A percentile compares a stretch with the other conserved stretches of the same genome.
phyloP scores from a whole-genome alignment of 2,888 invertebrate species.

The Heliconius hortense region DNA sequence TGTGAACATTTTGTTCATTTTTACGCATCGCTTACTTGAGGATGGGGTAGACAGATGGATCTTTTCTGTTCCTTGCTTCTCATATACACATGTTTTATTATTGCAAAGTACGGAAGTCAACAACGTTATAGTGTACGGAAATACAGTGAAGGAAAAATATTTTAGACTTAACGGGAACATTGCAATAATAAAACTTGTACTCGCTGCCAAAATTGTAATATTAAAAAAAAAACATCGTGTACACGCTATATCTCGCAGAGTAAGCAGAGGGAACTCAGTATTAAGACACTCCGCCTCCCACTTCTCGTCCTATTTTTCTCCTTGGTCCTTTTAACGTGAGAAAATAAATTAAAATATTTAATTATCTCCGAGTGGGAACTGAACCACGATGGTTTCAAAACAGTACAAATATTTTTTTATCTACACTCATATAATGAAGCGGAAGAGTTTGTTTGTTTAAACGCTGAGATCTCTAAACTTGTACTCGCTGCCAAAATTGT shows the following conservation, averaged over 20 bases:
- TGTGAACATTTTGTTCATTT: not conserved
- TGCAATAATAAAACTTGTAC: not conserved
- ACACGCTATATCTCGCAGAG: not conserved
- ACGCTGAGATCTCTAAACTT: too few species aligned
- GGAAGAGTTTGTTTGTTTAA: too few species aligned
- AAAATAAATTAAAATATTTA: not conserved
- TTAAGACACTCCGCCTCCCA: not conserved
- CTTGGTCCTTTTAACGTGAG: too few species aligned
- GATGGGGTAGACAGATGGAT: not conserved
- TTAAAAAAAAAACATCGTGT: not conserved
- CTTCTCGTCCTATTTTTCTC: not conserved
- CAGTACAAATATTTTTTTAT: not conserved
- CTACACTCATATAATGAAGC: too few species aligned
- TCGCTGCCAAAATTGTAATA: not conserved
- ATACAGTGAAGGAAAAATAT: not conserved
- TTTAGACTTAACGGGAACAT: not conserved
- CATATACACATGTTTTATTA: not conserved
- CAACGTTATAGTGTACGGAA: not conserved
- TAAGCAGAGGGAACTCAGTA: not conserved
- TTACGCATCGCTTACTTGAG: not conserved
- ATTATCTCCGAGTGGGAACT: not conserved
- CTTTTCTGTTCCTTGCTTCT: not conserved
- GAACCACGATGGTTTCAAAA: too few species aligned
- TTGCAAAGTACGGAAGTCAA: not conserved
- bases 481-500: not conserved